Percentiles rank a stretch among this genome's conserved stretches.
phyloP scores from a whole-genome alignment of 2,113 vertebrate species.

The Pogona vitticeps region DNA sequence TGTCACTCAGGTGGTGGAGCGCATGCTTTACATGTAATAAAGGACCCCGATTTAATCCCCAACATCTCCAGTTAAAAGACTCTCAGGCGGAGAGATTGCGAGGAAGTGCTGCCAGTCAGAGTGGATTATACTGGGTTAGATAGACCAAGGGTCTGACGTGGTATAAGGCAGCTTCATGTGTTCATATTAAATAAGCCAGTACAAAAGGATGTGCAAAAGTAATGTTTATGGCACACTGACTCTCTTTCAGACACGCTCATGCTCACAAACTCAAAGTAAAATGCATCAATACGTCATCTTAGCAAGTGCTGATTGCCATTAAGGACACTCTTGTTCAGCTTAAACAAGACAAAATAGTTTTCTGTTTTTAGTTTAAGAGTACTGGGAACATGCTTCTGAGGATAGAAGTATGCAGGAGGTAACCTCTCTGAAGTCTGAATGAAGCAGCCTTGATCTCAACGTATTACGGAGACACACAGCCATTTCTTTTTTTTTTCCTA shows the following conservation, averaged over 20 bases:
- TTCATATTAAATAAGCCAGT: conserved; percentile 58
- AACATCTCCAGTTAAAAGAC: background rate
- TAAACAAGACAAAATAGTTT: conserved; percentile 70
- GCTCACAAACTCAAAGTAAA: conserved; percentile 67
- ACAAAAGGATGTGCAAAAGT: conserved; percentile 69
- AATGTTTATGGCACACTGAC: conserved; percentile 55
- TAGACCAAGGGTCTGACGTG: background rate
- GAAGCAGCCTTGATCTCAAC: conserved; percentile 98
- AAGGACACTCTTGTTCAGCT: conserved; percentile 77
- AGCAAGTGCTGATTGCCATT: conserved; percentile 78
- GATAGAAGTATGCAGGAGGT: conserved; percentile 78
- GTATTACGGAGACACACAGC: conserved; percentile 89
- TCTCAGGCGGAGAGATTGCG: background rate
- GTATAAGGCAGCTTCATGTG: conserved; percentile 31
- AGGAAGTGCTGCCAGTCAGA: conserved; percentile 9
- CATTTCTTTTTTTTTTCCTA: conserved; percentile 66
- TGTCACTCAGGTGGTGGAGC: background rate
- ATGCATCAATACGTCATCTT: conserved; percentile 63
- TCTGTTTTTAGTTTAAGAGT: conserved; percentile 68
- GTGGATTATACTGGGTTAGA: background rate
- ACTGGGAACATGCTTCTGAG: conserved; percentile 76
- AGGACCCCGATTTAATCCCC: background rate
- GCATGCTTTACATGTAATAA: conserved; percentile 29
- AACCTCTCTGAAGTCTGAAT: conserved; percentile 77
- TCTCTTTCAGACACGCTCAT: conserved; percentile 52